A percentile compares a stretch with the other conserved stretches of the same genome.
These are phyloP conservation scores for Strigamia transsilvanica DNA, from an alignment of 2,888 invertebrate genomes.

Conservation along the genomic window DNA sequence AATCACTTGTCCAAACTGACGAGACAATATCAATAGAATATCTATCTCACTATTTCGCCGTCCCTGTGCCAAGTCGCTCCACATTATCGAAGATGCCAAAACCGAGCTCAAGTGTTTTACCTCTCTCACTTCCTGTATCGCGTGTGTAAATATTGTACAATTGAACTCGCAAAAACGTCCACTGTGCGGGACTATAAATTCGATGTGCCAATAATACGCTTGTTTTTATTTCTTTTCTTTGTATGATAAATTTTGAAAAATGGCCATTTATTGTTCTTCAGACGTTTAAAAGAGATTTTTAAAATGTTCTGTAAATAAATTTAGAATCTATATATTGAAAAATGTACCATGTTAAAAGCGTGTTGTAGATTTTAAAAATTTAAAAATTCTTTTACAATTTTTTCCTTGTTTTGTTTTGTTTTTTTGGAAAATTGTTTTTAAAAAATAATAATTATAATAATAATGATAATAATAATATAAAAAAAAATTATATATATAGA, in stretches of 20 bases:
- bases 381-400: not conserved
- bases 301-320: conserved; percentile 19
- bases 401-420: not conserved
- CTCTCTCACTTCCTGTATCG: not conserved
- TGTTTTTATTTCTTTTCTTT: not conserved
- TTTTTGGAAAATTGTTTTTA: not conserved
- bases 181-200: not conserved
- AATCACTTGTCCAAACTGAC: not conserved
- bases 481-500: not conserved
- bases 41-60: not conserved
- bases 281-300: not conserved
- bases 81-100: conserved; percentile 16
- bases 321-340: conserved; percentile 15
- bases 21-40: conserved; percentile 19
- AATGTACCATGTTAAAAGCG: conserved; percentile 25
- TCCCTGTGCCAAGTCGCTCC: conserved; percentile 28
- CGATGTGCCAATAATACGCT: conserved; percentile 24
- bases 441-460: not conserved
- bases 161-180: not conserved
- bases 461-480: not conserved
- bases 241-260: not conserved
- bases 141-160: conserved; percentile 23
- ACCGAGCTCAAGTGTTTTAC: conserved; percentile 26
- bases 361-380: conserved; percentile 20
- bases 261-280: not conserved